phyloP scores from a whole-genome alignment of 2,113 vertebrate species.

The Cryptotis parvus region DNA sequence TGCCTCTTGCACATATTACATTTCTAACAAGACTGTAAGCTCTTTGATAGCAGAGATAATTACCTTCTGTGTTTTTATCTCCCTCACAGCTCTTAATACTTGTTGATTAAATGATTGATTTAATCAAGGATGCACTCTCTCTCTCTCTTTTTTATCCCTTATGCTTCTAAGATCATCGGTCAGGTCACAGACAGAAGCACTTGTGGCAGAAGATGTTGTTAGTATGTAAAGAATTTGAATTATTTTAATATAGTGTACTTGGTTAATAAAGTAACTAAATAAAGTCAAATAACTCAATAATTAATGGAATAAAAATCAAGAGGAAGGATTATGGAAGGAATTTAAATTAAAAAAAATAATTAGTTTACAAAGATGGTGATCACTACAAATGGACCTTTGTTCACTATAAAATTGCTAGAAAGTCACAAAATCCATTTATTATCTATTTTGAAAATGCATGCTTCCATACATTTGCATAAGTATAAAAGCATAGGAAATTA shows the following conservation, averaged over 20 bases:
- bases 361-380: slow-evolving; percentile 38
- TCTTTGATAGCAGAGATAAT: slow-evolving; percentile 69
- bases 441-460: not conserved
- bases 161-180: slow-evolving; percentile 54
- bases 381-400: not conserved
- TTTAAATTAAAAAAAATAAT: slow-evolving; percentile 46
- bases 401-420: not conserved
- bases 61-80: slow-evolving; percentile 65
- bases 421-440: slow-evolving; percentile 31
- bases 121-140: slow-evolving; percentile 57
- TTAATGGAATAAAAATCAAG: slow-evolving; percentile 50
- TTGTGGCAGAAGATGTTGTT: slow-evolving; percentile 8
- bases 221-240: slow-evolving; percentile 28
- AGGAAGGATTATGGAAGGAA: slow-evolving; percentile 43
- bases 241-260: not conserved
- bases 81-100: slow-evolving; percentile 60
- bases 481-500: not conserved
- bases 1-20: slow-evolving; percentile 32
- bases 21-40: slow-evolving; percentile 63
- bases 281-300: slow-evolving; percentile 60
- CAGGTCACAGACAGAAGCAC: slow-evolving; percentile 52
- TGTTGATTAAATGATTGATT: slow-evolving; percentile 80
- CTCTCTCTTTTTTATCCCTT: slow-evolving; percentile 39
- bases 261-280: slow-evolving; percentile 57
- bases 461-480: not conserved